A percentile compares a stretch with the other conserved stretches of the same genome.
These are phyloP conservation scores for Podarcis siculus DNA, from an alignment of 2,797 vertebrate genomes.

Conservation along the genomic window DNA sequence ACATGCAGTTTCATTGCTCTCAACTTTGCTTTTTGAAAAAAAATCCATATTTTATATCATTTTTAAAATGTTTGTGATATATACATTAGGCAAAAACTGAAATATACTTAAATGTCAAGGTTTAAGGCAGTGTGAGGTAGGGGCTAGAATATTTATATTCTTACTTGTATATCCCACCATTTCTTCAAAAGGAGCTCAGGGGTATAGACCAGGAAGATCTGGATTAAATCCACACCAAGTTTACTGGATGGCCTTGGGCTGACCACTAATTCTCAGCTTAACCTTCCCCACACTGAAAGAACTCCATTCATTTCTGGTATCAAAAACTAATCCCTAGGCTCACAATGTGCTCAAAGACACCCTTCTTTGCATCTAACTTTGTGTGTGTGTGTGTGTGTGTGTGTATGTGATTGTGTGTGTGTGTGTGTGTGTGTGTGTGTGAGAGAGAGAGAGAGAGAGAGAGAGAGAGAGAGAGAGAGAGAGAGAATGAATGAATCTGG, in stretches of 20 bases:
- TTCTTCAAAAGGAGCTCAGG: background rate
- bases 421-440: too few species aligned
- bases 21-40: background rate
- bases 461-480: too few species aligned
- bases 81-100: background rate
- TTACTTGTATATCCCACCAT: background rate
- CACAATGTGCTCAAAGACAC: too few species aligned
- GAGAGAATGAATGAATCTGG: too few species aligned
- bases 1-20: background rate
- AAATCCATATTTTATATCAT: background rate
- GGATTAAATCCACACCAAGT: background rate
- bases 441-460: too few species aligned
- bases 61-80: background rate
- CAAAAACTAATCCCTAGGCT: too few species aligned
- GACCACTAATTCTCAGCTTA: background rate
- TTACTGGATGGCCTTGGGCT: background rate
- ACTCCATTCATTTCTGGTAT: too few species aligned
- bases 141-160: too few species aligned
- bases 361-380: too few species aligned
- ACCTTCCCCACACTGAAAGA: background rate
- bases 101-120: accelerated
- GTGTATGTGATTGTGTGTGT: too few species aligned
- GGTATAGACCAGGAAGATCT: background rate
- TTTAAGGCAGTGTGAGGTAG: background rate
- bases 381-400: too few species aligned